Percentiles rank a stretch among this genome's conserved stretches.
These are phyloP conservation scores for Yponomeuta plumbellus DNA, from an alignment of 2,888 invertebrate species.

Conservation along the genomic window DNA sequence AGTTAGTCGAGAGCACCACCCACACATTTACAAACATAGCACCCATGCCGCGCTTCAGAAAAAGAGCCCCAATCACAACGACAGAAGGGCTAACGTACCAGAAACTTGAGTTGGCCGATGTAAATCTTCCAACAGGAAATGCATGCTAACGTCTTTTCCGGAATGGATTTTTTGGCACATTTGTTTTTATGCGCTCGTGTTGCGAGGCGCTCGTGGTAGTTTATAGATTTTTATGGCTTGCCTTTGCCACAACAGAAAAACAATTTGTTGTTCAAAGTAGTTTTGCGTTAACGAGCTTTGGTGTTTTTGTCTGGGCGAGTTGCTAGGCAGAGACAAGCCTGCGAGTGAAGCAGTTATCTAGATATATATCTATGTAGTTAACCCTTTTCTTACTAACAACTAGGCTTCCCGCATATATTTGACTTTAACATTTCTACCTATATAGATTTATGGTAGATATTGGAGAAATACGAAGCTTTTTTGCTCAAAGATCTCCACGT, in stretches of 20 bases:
- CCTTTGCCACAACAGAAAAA: neutral
- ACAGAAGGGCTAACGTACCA: neutral
- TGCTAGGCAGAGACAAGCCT: too few species aligned
- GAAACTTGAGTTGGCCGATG: neutral
- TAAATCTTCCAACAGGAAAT: slow-evolving; percentile 22
- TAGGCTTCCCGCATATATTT: too few species aligned
- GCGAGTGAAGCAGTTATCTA: too few species aligned
- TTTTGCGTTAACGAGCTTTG: neutral
- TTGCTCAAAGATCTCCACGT: too few species aligned
- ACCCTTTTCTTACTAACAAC: too few species aligned
- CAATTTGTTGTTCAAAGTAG: neutral
- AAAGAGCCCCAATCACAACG: neutral
- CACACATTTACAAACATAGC: slow-evolving; percentile 1
- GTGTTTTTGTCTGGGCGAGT: neutral
- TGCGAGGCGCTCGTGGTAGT: slow-evolving; percentile 21
- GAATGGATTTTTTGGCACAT: slow-evolving; percentile 22
- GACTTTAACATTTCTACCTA: too few species aligned
- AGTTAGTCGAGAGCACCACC: slow-evolving; percentile 4
- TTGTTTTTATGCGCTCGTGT: slow-evolving; percentile 28
- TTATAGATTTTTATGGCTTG: neutral
- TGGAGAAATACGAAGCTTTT: too few species aligned
- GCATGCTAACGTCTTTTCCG: slow-evolving; percentile 12
- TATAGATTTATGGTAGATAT: too few species aligned
- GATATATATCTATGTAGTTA: too few species aligned
- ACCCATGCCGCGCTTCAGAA: neutral